Conservation (phyloP, 2,888 invertebrate genomes). For the Meteorus cinctellus region DNA sequence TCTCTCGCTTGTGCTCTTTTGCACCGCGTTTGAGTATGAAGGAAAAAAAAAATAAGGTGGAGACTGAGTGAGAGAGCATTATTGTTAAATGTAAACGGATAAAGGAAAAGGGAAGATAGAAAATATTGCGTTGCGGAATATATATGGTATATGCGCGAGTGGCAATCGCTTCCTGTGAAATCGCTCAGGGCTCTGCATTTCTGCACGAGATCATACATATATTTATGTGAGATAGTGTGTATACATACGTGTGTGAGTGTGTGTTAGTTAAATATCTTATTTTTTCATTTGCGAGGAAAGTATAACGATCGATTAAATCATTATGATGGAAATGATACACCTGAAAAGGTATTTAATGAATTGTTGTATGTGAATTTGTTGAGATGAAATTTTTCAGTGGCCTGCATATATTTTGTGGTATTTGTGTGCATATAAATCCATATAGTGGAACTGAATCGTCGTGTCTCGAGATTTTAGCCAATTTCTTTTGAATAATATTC, state of each 20-base stretch:
- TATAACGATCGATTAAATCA: neutral
- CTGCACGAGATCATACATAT: conserved; percentile 66
- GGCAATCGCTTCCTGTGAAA: conserved; percentile 69
- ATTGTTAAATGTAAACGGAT: conserved; percentile 26
- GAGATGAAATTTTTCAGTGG: too few relatives aligned
- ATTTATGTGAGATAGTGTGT: conserved; percentile 10
- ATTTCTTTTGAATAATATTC: too few relatives aligned
- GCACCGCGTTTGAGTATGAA: neutral
- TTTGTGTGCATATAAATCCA: too few relatives aligned
- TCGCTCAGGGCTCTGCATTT: conserved; percentile 67
- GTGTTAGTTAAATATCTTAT: neutral
- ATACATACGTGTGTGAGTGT: neutral
- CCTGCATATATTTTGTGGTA: too few relatives aligned
- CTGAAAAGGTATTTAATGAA: too few relatives aligned
- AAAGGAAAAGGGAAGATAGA: conserved; percentile 31
- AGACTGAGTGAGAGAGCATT: conserved; percentile 23
- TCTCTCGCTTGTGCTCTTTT: conserved; percentile 33
- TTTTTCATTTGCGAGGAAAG: neutral
- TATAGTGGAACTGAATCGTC: too few relatives aligned
- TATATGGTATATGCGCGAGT: conserved; percentile 46
- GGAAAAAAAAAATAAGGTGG: conserved; percentile 11
- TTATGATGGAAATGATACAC: neutral
- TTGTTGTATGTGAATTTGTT: too few relatives aligned
- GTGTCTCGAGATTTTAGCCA: too few relatives aligned
- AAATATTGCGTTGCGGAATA: conserved; percentile 23